phyloP scores from a whole-genome alignment of 2,888 invertebrate species.

The Machimus atricapillus region DNA sequence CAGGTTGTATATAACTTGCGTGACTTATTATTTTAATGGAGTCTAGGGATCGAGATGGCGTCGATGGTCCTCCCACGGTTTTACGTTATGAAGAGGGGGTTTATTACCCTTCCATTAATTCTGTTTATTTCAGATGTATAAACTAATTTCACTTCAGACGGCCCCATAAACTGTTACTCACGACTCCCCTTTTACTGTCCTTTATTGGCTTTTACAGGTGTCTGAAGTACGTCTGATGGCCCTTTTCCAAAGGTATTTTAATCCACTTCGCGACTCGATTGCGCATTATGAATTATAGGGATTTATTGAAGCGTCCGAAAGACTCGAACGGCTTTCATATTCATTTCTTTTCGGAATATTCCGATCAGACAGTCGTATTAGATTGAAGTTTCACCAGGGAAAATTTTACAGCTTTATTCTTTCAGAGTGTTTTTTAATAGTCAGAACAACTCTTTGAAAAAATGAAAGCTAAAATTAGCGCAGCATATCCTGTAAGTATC shows the following conservation, averaged over 20 bases:
- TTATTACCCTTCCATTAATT: neutral
- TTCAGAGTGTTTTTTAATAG: neutral
- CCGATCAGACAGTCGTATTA: neutral
- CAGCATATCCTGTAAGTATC: no score
- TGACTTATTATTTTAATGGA: constrained; percentile 21
- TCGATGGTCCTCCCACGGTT: neutral
- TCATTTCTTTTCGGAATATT: neutral
- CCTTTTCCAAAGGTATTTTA: neutral
- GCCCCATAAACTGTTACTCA: neutral
- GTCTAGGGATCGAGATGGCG: neutral
- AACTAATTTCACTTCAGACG: neutral
- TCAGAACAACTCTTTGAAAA: neutral
- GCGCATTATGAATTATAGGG: neutral
- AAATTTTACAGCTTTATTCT: neutral
- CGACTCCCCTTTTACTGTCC: neutral
- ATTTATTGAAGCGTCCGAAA: neutral
- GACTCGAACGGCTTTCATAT: neutral
- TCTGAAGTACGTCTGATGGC: neutral
- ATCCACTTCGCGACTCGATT: neutral
- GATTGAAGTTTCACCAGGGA: neutral
- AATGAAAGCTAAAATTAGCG: no score
- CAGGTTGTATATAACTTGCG: neutral
- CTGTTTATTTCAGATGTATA: neutral
- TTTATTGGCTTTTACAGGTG: neutral
- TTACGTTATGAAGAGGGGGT: neutral